Evolutionary conservation across 2,113 vertebrate genomes (phyloP), one percentile per base, ranked within the genome.

Genomic region (Sinocyclocheilus rhinocerous): DNA sequence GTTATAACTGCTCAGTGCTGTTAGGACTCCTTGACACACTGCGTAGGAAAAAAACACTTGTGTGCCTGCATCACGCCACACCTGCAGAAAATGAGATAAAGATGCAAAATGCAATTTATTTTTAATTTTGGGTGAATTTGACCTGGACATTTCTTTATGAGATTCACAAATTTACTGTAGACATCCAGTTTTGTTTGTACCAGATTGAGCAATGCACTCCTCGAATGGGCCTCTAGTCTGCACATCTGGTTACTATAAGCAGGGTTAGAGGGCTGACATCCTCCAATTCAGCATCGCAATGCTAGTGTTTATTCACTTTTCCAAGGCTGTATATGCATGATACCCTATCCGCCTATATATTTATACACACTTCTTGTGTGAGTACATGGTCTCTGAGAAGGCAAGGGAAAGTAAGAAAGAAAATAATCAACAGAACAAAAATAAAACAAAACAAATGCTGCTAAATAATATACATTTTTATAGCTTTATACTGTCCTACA

Each of bases 1-100:
- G 92, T 98, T 99, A 93, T 97, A 99, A 94, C 98, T 99, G 73
- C 97, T 97, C 90, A 99, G 91, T 57, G 97, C 95, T 0, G 96
- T 97, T 72, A 98, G 93, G 20, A 96, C 96, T 1, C 98, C 98
- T 88, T 96, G 95, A 83, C 96, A 96, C 84, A 97, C 93, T 16
- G 96, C 96, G 0, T 96, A 97, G 39, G 96, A 97, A 92, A 96
- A 98, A 84, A 98, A 94, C 88, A 98, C 97, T 90, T 97, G 96
- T 1, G 95, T 96, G 26, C 94, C 96, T 0, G 97, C 98, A 4
- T 97, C 96, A 92, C 92, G 87, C 98, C 97, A 99, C 1, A 97
- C 95, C 97, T 98, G 75, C 22, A 83, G 36, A 83, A 36, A 89
- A 3, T 92, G 84, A 76, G 65, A 36, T n/a, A 1, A n/a, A 33